Conservation (phyloP, 2,888 invertebrate genomes). For the Ophonus ardosiacus region DNA sequence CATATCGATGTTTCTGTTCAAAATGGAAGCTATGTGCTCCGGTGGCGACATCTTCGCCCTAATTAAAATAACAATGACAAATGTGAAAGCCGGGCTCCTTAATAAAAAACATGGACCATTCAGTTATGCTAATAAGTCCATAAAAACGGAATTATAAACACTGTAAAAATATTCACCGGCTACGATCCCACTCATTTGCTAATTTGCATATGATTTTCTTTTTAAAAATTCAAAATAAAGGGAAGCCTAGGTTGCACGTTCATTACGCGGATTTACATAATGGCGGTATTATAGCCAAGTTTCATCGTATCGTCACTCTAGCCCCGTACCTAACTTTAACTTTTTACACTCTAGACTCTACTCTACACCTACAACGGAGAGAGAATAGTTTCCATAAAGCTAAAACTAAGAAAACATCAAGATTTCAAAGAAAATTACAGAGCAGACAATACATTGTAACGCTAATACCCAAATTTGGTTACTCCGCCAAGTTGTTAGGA, state of each 20-base stretch:
- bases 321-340: slow-evolving; percentile 40
- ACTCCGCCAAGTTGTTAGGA: too few species aligned
- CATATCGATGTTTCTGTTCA: slow-evolving; percentile 3
- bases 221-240: slow-evolving; percentile 70
- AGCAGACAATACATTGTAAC: too few species aligned
- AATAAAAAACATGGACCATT: slow-evolving; percentile 70
- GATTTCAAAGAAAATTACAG: neutral
- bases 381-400: neutral
- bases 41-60: slow-evolving; percentile 48
- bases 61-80: slow-evolving; percentile 64
- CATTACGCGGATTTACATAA: slow-evolving; percentile 73
- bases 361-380: slow-evolving; percentile 14
- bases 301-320: slow-evolving; percentile 53
- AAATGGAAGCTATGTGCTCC: slow-evolving; percentile 26
- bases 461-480: too few species aligned
- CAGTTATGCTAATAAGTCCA: slow-evolving; percentile 74
- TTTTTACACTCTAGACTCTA: slow-evolving; percentile 10
- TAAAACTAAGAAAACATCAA: neutral
- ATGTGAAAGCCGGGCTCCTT: slow-evolving; percentile 64
- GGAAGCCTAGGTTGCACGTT: slow-evolving; percentile 73
- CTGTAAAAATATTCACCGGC: slow-evolving; percentile 76
- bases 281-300: slow-evolving; percentile 71
- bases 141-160: slow-evolving; percentile 76
- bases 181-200: slow-evolving; percentile 71
- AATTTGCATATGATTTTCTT: slow-evolving; percentile 76